Evolutionary conservation across 2,797 vertebrate species (phyloP), one percentile per base, ranked within the genome.

Genomic region (Rhinatrema bivittatum): DNA sequence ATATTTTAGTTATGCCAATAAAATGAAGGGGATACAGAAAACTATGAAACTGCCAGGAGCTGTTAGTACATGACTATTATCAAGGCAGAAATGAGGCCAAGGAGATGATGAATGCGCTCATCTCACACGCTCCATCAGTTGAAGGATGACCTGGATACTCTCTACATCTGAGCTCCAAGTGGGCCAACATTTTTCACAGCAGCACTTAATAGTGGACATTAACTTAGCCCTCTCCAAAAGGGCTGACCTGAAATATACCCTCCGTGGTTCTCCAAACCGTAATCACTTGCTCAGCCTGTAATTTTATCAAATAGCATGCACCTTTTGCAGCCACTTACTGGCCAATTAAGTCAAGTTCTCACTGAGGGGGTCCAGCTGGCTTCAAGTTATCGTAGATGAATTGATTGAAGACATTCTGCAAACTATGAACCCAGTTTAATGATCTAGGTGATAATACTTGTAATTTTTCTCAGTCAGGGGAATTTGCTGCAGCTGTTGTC

Each of bases 381-480:
- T 85, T 84, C 76, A 79, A 86, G 92, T 91, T 93, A 90, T 89
- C 89, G 80, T 78, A 87, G 88, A 94, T 90, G 90, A 91, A 95
- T 94, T 97, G 93, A 97, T 96, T 93, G 93, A 96, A 94, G 90
- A 88, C 81, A 81, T 89, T 86, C 84, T 75, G 85, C 90, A 85
- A 84, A 94, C 91, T 88, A 91, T 88, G 91, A 92, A 91, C 84
- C 89, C 65, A 50, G 86, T 91, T 97, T 98, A 98, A 98, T 96
- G 94, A 98, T 96, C 90, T 91, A 90, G 93, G 94, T 96, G 94
- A 97, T 98, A 94, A 98, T 97, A 94, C 93, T 94, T 94, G 90
- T 96, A 93, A 97, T 96, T 96, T 91, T 93, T 96, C 91, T 93
- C 90, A 94, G 94, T 92, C 94, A 91, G 85, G 92, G 94, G 93